A percentile compares a stretch with the other conserved stretches of the same genome.
These are phyloP conservation scores for Eilema depressum DNA, from an alignment of 2,888 invertebrate species.

Conservation along the genomic window DNA sequence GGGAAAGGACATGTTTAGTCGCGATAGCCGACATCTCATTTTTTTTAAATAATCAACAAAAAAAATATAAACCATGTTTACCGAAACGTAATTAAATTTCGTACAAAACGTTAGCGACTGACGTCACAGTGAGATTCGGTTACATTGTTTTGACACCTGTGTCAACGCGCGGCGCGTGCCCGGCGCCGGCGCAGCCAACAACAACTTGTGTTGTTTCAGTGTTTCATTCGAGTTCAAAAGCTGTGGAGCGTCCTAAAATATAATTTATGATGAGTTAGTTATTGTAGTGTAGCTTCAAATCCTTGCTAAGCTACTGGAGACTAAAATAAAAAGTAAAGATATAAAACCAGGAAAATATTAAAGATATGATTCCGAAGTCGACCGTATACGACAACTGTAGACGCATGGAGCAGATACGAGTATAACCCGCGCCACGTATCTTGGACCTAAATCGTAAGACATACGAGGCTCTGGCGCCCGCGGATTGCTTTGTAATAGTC, in stretches of 20 bases:
- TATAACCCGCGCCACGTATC: too few relatives aligned
- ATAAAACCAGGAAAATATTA: too few relatives aligned
- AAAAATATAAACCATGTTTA: background rate
- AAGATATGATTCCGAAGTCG: too few relatives aligned
- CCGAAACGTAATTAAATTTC: background rate
- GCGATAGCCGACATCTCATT: too few relatives aligned
- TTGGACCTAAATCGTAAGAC: too few relatives aligned
- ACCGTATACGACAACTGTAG: too few relatives aligned
- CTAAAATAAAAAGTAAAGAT: background rate
- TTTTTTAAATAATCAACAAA: background rate
- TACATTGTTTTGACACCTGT: conserved; percentile 51
- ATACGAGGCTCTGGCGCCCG: too few relatives aligned
- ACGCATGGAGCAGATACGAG: too few relatives aligned
- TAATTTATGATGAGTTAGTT: background rate
- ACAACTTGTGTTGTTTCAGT: background rate
- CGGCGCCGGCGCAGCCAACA: conserved; percentile 38
- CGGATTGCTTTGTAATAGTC: too few relatives aligned
- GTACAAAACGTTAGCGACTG: conserved; percentile 17
- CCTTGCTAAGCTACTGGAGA: background rate
- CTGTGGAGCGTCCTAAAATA: background rate
- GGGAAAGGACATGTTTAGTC: too few relatives aligned
- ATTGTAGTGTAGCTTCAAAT: background rate
- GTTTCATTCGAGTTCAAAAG: conserved; percentile 7
- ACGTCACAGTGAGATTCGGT: conserved; percentile 39
- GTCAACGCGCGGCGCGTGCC: conserved; percentile 49